These are phyloP conservation scores for Bombus terrestris DNA, from an alignment of 1,140 invertebrate genomes.

Conservation along the genomic window DNA sequence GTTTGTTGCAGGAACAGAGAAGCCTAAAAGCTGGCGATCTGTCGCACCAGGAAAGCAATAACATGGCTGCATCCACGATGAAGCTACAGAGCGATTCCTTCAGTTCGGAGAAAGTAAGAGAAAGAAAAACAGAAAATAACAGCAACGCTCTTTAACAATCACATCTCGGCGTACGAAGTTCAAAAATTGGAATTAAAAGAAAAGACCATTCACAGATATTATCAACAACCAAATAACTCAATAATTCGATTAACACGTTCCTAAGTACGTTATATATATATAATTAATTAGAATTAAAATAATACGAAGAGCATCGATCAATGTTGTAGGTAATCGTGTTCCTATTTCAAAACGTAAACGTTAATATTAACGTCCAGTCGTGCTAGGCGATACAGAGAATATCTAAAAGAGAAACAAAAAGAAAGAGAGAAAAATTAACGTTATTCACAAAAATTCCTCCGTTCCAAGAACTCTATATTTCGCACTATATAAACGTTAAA, in stretches of 20 bases:
- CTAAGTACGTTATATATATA: too few species aligned
- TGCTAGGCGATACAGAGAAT: too few species aligned
- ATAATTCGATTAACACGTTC: too few species aligned
- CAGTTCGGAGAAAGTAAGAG: slow-evolving; percentile 88
- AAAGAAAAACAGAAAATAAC: not conserved
- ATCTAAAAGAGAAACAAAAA: too few species aligned
- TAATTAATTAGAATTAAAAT: too few species aligned
- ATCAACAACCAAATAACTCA: not conserved
- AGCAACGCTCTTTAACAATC: not conserved
- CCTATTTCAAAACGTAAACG: too few species aligned
- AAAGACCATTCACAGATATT: not conserved
- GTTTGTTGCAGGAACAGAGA: slow-evolving; percentile 87
- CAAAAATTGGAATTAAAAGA: too few species aligned
- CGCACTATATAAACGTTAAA: not conserved
- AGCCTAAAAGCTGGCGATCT: slow-evolving; percentile 92
- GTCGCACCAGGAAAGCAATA: slow-evolving; percentile 91
- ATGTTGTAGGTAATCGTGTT: too few species aligned
- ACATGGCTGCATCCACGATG: slow-evolving; percentile 89
- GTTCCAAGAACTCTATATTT: not conserved
- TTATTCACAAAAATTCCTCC: not conserved
- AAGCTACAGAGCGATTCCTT: slow-evolving; percentile 93
- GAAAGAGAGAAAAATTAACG: too few species aligned
- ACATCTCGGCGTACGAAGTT: too few species aligned
- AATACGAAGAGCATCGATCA: too few species aligned
- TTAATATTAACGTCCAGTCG: too few species aligned